phyloP scores from a whole-genome alignment of 1,140 invertebrate species.

The Lutraria rhynchaena region DNA sequence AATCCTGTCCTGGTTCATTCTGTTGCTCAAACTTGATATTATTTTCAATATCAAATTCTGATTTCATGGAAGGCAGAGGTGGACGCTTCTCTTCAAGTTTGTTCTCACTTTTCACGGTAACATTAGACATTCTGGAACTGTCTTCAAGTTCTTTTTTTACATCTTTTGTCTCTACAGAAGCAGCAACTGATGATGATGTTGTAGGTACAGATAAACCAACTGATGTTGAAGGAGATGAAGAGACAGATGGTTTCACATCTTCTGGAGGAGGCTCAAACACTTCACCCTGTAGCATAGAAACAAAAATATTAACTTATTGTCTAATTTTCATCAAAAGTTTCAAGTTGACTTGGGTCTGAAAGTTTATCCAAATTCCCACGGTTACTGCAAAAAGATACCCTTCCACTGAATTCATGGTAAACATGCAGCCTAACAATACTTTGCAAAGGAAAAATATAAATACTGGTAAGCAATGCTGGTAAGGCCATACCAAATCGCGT shows the following conservation, averaged over 20 bases:
- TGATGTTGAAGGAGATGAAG: neutral
- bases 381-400: too few relatives aligned
- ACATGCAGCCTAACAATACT: too few relatives aligned
- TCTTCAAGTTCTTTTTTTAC: neutral
- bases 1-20: neutral
- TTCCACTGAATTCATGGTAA: too few relatives aligned
- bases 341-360: too few relatives aligned
- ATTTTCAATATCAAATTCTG: too few relatives aligned
- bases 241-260: constrained; percentile 26
- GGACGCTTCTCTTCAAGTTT: neutral
- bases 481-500: too few relatives aligned
- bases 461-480: too few relatives aligned
- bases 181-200: neutral
- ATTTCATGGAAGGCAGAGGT: neutral
- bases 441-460: too few relatives aligned
- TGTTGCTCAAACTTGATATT: too few relatives aligned
- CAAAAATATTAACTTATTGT: too few relatives aligned
- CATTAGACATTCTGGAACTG: neutral
- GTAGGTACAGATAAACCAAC: constrained; percentile 1
- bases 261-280: constrained; percentile 55
- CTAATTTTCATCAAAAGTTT: too few relatives aligned
- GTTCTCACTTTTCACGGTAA: neutral
- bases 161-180: neutral
- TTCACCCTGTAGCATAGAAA: constrained; percentile 54
- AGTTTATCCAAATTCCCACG: too few relatives aligned